phyloP scores from a whole-genome alignment of 2,113 vertebrate species.

The Machaerirhynchus nigripectus region DNA sequence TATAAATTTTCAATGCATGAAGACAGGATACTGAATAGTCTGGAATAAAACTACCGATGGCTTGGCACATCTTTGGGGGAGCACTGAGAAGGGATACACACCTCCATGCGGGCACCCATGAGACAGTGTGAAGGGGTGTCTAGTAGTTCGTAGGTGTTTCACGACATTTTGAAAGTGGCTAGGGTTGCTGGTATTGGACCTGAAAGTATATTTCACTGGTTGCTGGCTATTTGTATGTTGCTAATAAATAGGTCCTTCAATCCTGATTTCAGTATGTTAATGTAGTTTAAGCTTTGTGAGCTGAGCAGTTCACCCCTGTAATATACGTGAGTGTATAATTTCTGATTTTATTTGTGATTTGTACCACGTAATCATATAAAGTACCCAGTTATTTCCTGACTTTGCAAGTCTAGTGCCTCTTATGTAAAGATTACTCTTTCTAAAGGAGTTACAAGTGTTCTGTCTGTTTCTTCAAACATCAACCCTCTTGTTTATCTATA shows the following conservation, averaged over 20 bases:
- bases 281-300: background rate
- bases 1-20: background rate
- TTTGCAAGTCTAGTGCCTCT: background rate
- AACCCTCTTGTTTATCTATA: fast-evolving
- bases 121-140: background rate
- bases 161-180: background rate
- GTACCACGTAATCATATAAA: background rate
- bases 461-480: background rate
- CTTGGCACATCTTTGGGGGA: background rate
- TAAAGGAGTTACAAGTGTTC: background rate
- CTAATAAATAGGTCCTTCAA: background rate
- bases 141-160: background rate
- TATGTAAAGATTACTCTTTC: background rate
- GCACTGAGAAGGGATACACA: fast-evolving
- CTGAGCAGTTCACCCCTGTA: background rate
- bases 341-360: background rate
- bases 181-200: background rate
- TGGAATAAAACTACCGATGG: background rate
- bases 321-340: background rate
- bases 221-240: background rate
- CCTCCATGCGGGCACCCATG: fast-evolving
- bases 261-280: background rate
- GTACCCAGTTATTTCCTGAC: background rate
- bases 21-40: background rate
- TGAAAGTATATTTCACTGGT: background rate